Base-by-base conservation (phyloP, 2,113 vertebrate species). In the Columba janthina region DNA sequence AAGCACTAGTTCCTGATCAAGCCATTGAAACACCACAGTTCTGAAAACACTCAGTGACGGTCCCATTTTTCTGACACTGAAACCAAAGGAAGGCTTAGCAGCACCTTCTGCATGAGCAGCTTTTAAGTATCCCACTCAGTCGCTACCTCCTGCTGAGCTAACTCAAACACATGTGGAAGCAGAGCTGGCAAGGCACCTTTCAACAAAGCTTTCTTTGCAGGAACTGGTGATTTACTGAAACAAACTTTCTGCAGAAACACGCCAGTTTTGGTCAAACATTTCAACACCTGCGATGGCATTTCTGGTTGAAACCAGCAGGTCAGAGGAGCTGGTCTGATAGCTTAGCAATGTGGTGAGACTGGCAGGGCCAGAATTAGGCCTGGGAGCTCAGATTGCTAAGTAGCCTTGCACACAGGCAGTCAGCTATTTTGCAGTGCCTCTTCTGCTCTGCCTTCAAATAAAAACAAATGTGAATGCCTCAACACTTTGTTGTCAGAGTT, bases 241-340 rank as follows among this genome's bases (percentile, higher is more conserved):
- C 15, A 69, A 83, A 15, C 12, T 32, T 64, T 64, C 57, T 32
- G 29, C 0, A 0, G 34, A 85, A 91, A 76, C 12, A 3, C 0
- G 0, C n/a, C 19, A 18, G 70, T 85, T 85, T 51, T 61, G n/a
- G 42, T 36, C 32, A 85, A 69, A 66, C 40, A 34, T 46, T 83
- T 90, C 50, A 79, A 79, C 26, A 17, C 5, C 25, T 17, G 22
- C 28, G 19, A 66, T 70, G 28, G 81, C 50, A 61, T 36, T 96
- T 88, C 77, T 78, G 62, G 56, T 58, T 65, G 67, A 76, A 91
- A 94, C 14, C 12, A 57, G 62, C 11, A 50, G 72, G 74, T 69
- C 36, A 72, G 42, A 60, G 32, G 34, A 89, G 16, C 57, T 72
- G 51, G 53, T 44, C 54, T 2, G 2, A 78, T 3, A 91, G 29